These are phyloP conservation scores for Eilema griseolum DNA, from an alignment of 2,888 invertebrate species.

Conservation along the genomic window DNA sequence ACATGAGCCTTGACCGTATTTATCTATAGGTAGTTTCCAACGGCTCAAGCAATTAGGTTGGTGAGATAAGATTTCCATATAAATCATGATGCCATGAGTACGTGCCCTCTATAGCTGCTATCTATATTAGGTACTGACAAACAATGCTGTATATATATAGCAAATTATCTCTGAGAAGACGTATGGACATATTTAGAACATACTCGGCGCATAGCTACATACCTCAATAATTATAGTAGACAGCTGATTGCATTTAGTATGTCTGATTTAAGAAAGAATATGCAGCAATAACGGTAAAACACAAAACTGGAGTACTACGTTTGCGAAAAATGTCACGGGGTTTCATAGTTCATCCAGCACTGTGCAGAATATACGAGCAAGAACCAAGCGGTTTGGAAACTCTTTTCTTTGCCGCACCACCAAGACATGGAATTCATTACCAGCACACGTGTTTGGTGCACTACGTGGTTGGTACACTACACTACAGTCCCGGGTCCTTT, in stretches of 20 bases:
- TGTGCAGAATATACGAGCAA: too few species aligned
- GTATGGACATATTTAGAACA: slow-evolving; percentile 35
- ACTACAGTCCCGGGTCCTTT: too few species aligned
- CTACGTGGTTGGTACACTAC: too few species aligned
- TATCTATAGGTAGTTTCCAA: slow-evolving; percentile 34
- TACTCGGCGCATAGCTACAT: slow-evolving; percentile 27
- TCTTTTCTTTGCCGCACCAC: too few species aligned
- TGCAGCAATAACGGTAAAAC: neutral
- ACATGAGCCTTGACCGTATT: slow-evolving; percentile 49
- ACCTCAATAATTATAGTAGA: neutral
- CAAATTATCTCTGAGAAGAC: slow-evolving; percentile 44
- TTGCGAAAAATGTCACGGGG: too few species aligned
- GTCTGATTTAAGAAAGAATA: neutral
- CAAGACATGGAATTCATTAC: too few species aligned
- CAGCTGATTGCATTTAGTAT: neutral
- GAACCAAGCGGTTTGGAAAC: too few species aligned
- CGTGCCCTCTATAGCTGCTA: slow-evolving; percentile 55
- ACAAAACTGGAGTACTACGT: too few species aligned
- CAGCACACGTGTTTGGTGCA: too few species aligned
- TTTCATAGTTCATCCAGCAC: too few species aligned
- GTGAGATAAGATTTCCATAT: slow-evolving; percentile 64
- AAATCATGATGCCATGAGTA: slow-evolving; percentile 47
- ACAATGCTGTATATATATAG: slow-evolving; percentile 53
- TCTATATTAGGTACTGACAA: slow-evolving; percentile 50
- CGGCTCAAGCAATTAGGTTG: slow-evolving; percentile 59